phyloP scores from a whole-genome alignment of 2,888 invertebrate species.

The Hydropsyche betteni region DNA sequence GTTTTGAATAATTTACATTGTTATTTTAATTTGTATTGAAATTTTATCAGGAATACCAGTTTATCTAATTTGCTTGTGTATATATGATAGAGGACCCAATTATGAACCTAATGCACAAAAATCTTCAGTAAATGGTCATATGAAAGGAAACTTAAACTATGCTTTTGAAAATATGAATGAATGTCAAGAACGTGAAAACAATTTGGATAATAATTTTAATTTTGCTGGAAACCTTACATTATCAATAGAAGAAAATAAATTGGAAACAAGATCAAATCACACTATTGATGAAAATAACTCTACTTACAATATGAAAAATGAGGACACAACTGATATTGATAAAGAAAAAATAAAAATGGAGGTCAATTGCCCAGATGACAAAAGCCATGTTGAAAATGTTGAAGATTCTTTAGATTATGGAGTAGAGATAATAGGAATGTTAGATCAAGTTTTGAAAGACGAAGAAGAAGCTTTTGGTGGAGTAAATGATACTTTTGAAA shows the following conservation, averaged over 20 bases:
- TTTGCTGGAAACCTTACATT: no score
- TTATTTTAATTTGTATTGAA: constrained; percentile 20
- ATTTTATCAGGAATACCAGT: constrained; percentile 60
- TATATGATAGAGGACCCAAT: constrained; percentile 55
- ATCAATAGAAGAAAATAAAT: background rate
- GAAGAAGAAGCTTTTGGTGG: constrained; percentile 62
- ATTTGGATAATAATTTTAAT: background rate
- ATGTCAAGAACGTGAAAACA: constrained; percentile 55
- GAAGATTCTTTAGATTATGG: constrained; percentile 63
- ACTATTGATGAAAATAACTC: background rate
- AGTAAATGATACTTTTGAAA: constrained; percentile 1
- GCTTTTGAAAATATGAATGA: constrained; percentile 53
- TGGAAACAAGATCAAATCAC: constrained; percentile 9
- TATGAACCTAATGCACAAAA: constrained; percentile 48
- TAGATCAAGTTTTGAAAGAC: constrained; percentile 65
- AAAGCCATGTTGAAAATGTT: constrained; percentile 56
- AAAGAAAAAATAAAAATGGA: background rate
- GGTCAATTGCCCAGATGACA: constrained; percentile 54
- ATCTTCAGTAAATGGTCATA: constrained; percentile 51
- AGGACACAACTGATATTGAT: background rate
- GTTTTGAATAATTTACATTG: background rate
- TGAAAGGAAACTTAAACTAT: constrained; percentile 54
- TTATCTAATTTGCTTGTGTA: constrained; percentile 59
- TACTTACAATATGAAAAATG: constrained; percentile 5
- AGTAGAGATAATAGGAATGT: constrained; percentile 63